Percentiles rank a stretch among this genome's conserved stretches.
Conservation (phyloP, 2,888 invertebrate species). For the Spicauda simplicius region DNA sequence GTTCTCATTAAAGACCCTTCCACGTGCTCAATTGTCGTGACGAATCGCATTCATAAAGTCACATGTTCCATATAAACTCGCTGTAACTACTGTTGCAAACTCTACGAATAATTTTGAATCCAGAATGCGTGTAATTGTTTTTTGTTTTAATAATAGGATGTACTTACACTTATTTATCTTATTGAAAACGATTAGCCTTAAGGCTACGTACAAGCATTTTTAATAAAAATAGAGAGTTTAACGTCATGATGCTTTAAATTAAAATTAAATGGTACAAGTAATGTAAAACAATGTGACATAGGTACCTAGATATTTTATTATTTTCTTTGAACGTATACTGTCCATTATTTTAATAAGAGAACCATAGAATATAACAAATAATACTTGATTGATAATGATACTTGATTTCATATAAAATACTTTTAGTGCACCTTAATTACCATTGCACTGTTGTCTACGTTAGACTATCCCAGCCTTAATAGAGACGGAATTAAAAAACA, state of each 20-base stretch:
- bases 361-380: too few relatives aligned
- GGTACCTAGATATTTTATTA: too few relatives aligned
- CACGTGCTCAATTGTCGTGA: slow-evolving; percentile 79
- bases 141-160: background rate
- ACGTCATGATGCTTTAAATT: too few relatives aligned
- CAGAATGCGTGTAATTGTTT: slow-evolving; percentile 5
- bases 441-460: background rate
- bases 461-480: slow-evolving; percentile 23
- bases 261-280: too few relatives aligned
- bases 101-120: slow-evolving; percentile 27
- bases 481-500: slow-evolving; percentile 52
- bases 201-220: too few relatives aligned
- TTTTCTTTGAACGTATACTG: too few relatives aligned
- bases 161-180: background rate
- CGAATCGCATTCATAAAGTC: slow-evolving; percentile 80
- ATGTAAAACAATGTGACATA: too few relatives aligned
- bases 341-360: too few relatives aligned
- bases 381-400: too few relatives aligned
- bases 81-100: slow-evolving; percentile 53
- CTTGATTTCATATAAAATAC: background rate
- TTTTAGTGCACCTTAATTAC: background rate
- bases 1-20: slow-evolving; percentile 61
- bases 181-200: background rate
- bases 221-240: too few relatives aligned
- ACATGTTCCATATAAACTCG: slow-evolving; percentile 58